phyloP scores from a whole-genome alignment of 2,888 invertebrate genomes.

The Apamea crenata region DNA sequence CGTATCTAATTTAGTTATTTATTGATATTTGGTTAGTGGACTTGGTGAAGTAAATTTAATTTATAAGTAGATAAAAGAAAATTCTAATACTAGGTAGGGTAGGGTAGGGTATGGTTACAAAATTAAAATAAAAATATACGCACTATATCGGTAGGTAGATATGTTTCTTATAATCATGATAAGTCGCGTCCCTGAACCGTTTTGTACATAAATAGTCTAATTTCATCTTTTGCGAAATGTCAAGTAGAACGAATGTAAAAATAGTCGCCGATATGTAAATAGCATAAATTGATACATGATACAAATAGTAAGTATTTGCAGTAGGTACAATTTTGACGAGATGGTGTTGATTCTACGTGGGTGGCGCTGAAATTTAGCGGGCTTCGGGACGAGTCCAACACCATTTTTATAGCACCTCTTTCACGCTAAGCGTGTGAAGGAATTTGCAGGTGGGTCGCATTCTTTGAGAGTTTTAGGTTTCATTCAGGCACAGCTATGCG shows the following conservation, averaged over 20 bases:
- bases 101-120: too few relatives aligned
- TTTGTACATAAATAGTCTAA: not conserved
- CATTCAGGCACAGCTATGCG: conserved; percentile 1
- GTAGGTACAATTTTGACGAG: not conserved
- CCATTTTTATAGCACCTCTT: not conserved
- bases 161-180: not conserved
- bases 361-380: conserved; percentile 1
- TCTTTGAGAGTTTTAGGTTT: conserved; percentile 21
- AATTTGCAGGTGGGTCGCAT: conserved; percentile 6
- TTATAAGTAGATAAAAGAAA: not conserved
- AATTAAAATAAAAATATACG: not conserved
- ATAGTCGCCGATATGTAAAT: not conserved
- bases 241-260: not conserved
- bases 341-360: not conserved
- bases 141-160: too few relatives aligned
- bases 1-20: not conserved
- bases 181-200: not conserved
- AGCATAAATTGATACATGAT: conserved; percentile 15
- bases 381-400: not conserved
- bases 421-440: not conserved
- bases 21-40: not conserved
- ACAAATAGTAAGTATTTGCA: not conserved
- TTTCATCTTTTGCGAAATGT: not conserved
- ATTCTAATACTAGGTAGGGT: too few relatives aligned
- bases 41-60: not conserved